Percentiles rank a stretch among this genome's conserved stretches.
Conservation (phyloP, 2,888 invertebrate genomes). For the Torymus aiolomorphi region DNA sequence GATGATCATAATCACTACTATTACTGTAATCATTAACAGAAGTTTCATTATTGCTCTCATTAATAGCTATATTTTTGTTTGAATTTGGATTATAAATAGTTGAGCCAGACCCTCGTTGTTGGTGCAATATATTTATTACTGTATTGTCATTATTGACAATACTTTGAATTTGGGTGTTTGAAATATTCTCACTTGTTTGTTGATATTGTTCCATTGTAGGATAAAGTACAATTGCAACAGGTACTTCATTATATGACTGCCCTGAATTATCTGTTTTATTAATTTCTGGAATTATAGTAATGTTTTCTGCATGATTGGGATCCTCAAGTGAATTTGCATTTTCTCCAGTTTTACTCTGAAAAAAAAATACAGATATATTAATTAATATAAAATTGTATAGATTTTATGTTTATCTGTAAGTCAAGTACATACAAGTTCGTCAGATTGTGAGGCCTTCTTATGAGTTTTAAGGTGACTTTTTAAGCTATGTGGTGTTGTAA, state of each 20-base stretch:
- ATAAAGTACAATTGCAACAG: conserved; percentile 56
- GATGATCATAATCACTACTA: conserved; percentile 47
- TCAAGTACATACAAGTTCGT: conserved; percentile 64
- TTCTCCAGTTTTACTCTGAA: conserved; percentile 47
- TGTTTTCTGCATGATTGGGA: conserved; percentile 34
- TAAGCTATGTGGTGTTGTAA: conserved; percentile 90
- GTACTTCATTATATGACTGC: conserved; percentile 45
- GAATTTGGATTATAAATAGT: conserved; percentile 22
- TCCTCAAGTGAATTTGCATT: conserved; percentile 31
- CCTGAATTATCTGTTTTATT: conserved; percentile 39
- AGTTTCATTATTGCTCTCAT: conserved; percentile 31
- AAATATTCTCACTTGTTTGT: conserved; percentile 25
- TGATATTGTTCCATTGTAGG: conserved; percentile 50
- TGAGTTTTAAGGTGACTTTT: conserved; percentile 88
- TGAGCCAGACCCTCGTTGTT: conserved; percentile 28
- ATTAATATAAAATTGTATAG: not conserved
- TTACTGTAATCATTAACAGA: conserved; percentile 26
- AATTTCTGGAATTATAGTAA: conserved; percentile 41
- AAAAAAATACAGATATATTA: conserved; percentile 22
- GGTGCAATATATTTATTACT: conserved; percentile 47
- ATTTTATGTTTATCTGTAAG: not conserved
- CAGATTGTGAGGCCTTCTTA: conserved; percentile 74
- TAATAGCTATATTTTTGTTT: conserved; percentile 25
- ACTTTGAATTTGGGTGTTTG: conserved; percentile 47
- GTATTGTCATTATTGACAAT: conserved; percentile 48